Base-by-base conservation (phyloP, 1,140 invertebrate genomes). In the Bombus terrestris region DNA sequence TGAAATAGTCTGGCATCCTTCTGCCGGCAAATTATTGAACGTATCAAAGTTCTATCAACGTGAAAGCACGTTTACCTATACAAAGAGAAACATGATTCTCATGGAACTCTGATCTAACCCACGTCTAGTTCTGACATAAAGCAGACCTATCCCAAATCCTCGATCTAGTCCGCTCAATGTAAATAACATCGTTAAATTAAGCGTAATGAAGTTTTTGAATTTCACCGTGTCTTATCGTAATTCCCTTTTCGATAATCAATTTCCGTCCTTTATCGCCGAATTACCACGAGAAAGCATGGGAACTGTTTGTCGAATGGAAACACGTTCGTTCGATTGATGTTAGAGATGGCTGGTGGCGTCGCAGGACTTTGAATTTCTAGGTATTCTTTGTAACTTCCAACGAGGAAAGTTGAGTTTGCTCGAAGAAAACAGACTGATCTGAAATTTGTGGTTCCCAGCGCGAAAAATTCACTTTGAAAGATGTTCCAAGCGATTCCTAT, bases 61-160 rank as follows among this genome's bases (percentile, higher is more conserved):
- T 28, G 74, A 59, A 76, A 59, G 12, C 74, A n/a, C 35, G 28
- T 62, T 77, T n/a, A 57, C 15, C 75, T 32, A 3, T 2, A 62
- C 28, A 37, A n/a, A 12, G 75, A 25, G 47, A 28, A 71, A 59
- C 37, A 81, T 9, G 57, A 72, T 72, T 81, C 66, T 57, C 80
- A 12, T 10, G n/a, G 39, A 41, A 73, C 57, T 72, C 9, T 18
- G 18, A 81, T 32, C n/a, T 43, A 73, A 43, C 28, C 53, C n/a
- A 18, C n/a, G 69, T 43, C 69, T 73, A 73, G 73, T 81, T 81
- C 32, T 28, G 53, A 71, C 39, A 39, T 73, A 73, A 73, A 41
- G 69, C 53, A 64, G n/a, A 81, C 41, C 69, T 43, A 35, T 41
- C 39, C 57, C 6, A 53, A 39, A 59, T 57, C 79, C 25, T 39